These are phyloP conservation scores for Stichopus chloronotus DNA, from an alignment of 35 echinoderm and acorn worm species.

Conservation along the genomic window DNA sequence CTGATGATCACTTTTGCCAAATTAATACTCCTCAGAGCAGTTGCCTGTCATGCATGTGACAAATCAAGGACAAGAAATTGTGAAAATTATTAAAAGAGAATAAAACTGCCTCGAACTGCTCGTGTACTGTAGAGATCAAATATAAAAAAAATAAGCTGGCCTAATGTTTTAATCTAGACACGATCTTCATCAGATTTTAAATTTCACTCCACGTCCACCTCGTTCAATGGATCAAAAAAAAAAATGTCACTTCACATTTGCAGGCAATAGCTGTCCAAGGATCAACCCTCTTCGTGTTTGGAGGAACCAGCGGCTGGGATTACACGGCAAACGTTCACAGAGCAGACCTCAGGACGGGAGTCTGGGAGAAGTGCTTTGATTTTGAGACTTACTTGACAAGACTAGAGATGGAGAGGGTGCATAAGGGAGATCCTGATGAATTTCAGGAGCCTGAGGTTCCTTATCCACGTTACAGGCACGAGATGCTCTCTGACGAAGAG, in stretches of 20 bases:
- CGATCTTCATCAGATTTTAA: no score
- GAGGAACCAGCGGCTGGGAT: constrained; percentile 91
- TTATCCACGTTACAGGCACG: constrained; percentile 83
- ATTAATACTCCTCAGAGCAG: no score
- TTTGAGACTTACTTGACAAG: constrained; percentile 40
- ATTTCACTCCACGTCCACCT: no score
- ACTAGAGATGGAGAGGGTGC: not conserved
- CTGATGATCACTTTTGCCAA: no score
- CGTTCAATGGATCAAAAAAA: no score
- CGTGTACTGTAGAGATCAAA: no score
- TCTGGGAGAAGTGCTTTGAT: constrained; percentile 78
- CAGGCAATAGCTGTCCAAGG: constrained; percentile 72
- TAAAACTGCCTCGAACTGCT: no score
- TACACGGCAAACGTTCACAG: constrained; percentile 78
- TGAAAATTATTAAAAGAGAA: no score
- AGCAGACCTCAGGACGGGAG: constrained; percentile 62
- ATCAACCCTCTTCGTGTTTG: constrained; percentile 71
- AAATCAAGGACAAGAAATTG: no score
- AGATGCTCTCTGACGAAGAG: constrained; percentile 80
- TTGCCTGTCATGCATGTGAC: no score
- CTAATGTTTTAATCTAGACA: no score
- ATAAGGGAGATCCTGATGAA: not conserved
- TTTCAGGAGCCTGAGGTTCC: constrained; percentile 39
- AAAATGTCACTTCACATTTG: not conserved
- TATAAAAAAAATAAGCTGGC: no score